Percentiles rank a stretch among this genome's conserved stretches.
phyloP scores from a whole-genome alignment of 2,113 vertebrate genomes.

The Illadopsis cleaveri region DNA sequence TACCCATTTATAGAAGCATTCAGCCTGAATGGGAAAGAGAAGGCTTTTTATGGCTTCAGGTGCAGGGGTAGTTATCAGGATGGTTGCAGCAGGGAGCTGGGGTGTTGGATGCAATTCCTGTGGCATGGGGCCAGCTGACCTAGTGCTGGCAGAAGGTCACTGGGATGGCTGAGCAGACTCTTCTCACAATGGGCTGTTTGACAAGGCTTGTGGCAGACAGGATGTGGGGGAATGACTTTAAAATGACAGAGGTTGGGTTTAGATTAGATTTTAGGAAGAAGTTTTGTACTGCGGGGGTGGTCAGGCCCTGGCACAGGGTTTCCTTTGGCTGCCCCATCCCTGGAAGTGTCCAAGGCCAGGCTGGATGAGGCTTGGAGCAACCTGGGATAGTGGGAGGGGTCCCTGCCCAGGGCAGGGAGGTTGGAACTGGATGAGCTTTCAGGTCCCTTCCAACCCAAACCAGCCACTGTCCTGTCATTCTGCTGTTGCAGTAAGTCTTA shows the following conservation, averaged over 20 bases:
- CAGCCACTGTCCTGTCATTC: neutral
- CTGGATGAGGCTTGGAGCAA: neutral
- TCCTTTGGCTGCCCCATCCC: neutral
- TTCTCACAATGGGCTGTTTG: neutral
- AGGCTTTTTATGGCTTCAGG: neutral
- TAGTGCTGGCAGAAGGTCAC: neutral
- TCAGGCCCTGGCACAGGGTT: neutral
- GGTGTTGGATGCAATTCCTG: neutral
- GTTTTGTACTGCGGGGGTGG: neutral
- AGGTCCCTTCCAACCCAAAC: neutral
- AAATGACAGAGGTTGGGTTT: neutral
- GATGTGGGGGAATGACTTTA: neutral
- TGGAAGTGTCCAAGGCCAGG: neutral
- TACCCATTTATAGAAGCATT: neutral
- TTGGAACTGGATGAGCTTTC: neutral
- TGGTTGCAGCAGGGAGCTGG: neutral
- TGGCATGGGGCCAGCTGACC: neutral
- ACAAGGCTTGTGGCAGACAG: neutral
- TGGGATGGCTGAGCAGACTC: neutral
- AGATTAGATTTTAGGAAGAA: neutral
- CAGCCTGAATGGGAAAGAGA: neutral
- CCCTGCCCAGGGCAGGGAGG: neutral
- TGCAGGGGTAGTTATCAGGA: neutral
- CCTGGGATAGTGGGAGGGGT: fast-evolving
- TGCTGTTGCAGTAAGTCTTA: neutral